Base-by-base conservation (phyloP, 2,797 vertebrate genomes). In the Gadopsis bispinosus region DNA sequence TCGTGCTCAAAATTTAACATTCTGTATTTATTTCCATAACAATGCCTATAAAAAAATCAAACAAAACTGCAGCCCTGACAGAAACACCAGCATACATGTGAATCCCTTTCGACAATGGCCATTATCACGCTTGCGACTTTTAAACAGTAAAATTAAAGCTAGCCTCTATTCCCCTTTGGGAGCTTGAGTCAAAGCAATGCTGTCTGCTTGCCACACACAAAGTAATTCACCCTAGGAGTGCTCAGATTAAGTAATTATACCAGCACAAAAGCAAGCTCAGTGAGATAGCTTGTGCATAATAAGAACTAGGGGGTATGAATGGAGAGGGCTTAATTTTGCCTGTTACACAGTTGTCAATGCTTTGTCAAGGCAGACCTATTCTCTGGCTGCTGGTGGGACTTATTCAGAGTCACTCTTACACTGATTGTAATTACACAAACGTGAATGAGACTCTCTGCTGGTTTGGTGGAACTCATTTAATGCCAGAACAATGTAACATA, bases 211-310 rank as follows among this genome's bases (percentile, higher is more conserved):
- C 80, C 9, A 50, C 89, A 86, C 84, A 85, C 83, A 89, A 91
- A 91, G 90, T 88, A 90, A 87, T 88, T 89, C 85, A 90, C 73
- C 81, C 84, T 53, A 76, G 88, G 85, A 94, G 83, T 85, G 87
- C 87, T 88, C 80, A 90, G 92, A 94, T 93, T 94, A 93, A 92
- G 91, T 93, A 91, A 94, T 93, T 92, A 93, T 85, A 83, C 80
- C 71, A 47, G 86, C 85, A 93, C 91, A 94, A 94, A 93, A 87
- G 90, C 84, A 75, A 77, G 87, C 89, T 87, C 86, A 78, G 84
- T 77, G 83, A 93, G 88, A 93, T 91, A 93, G 87, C 89, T 87
- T 70, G 72, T 81, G 89, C 88, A 93, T 91, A 92, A 92, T 94
- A 90, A 90, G 87, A 90, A 93, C 87, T 66, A 73, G 79, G 69